Conservation (phyloP, 1,140 invertebrate species). For the Drosophila albomicans region DNA sequence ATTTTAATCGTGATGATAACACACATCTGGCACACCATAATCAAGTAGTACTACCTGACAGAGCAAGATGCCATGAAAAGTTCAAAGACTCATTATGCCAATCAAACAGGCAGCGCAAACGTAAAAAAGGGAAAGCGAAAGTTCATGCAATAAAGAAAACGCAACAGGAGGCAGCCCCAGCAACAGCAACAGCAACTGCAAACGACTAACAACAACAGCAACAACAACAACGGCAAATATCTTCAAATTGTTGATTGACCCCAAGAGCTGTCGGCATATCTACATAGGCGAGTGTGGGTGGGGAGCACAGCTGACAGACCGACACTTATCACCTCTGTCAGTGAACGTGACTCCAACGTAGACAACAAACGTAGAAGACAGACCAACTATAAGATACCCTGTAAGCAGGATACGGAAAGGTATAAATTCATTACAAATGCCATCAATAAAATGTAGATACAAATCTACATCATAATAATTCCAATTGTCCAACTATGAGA, state of each 20-base stretch:
- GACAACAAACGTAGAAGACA: neutral
- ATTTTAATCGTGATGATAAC: slow-evolving; percentile 32
- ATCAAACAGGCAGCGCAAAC: slow-evolving; percentile 51
- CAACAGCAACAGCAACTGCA: slow-evolving; percentile 37
- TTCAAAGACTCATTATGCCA: slow-evolving; percentile 64
- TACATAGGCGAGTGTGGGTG: slow-evolving; percentile 52
- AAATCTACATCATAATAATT: neutral
- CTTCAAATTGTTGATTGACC: slow-evolving; percentile 64
- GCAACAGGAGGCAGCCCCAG: slow-evolving; percentile 51
- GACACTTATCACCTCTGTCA: slow-evolving; percentile 68
- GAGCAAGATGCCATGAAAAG: slow-evolving; percentile 46
- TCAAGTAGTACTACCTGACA: slow-evolving; percentile 38
- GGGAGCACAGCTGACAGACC: slow-evolving; percentile 46
- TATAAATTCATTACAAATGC: neutral
- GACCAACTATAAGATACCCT: slow-evolving; percentile 16
- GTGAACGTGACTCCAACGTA: slow-evolving; percentile 59
- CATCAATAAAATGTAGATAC: neutral
- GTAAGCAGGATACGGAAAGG: neutral
- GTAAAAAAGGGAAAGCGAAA: slow-evolving; percentile 75
- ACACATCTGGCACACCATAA: slow-evolving; percentile 38
- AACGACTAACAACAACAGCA: slow-evolving; percentile 40
- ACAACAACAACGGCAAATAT: slow-evolving; percentile 13
- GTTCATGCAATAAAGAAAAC: slow-evolving; percentile 60
- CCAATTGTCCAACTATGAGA: neutral
- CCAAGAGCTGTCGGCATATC: slow-evolving; percentile 49